These are phyloP conservation scores for Lutraria lutraria DNA, from an alignment of 2,888 invertebrate species.

Conservation along the genomic window DNA sequence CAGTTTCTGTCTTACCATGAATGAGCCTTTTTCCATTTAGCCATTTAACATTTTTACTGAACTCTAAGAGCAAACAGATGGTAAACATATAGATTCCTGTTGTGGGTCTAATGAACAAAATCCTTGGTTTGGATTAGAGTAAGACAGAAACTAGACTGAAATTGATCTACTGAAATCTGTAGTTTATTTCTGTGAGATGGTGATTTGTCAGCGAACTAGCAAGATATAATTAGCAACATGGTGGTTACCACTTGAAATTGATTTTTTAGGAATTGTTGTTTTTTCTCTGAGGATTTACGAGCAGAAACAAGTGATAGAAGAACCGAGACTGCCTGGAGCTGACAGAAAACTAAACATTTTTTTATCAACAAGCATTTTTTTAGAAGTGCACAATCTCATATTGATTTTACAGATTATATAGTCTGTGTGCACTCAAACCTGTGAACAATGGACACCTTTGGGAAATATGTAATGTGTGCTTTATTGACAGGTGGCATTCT, in stretches of 20 bases:
- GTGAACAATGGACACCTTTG: too few relatives aligned
- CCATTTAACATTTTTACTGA: conserved; percentile 14
- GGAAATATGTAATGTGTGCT: too few relatives aligned
- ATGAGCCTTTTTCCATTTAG: not conserved
- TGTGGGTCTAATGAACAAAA: not conserved
- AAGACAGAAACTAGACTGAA: conserved; percentile 2
- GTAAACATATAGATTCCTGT: conserved; percentile 4
- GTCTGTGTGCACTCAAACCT: too few relatives aligned
- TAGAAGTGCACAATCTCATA: not conserved
- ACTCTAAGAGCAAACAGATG: conserved; percentile 20
- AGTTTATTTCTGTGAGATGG: conserved; percentile 28
- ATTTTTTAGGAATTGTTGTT: not conserved
- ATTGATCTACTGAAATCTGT: conserved; percentile 22
- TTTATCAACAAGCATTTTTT: too few relatives aligned
- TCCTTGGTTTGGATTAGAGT: not conserved
- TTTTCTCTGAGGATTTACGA: not conserved
- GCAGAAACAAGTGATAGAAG: not conserved
- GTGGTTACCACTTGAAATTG: conserved; percentile 18
- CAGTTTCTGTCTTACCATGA: not conserved
- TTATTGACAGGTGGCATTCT: too few relatives aligned
- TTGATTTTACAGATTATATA: too few relatives aligned
- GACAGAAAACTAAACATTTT: not conserved
- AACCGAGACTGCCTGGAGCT: not conserved
- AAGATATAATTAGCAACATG: not conserved
- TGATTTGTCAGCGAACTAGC: conserved; percentile 38